Conservation (phyloP, 2,113 vertebrate genomes). For the Tyrannus savana region DNA sequence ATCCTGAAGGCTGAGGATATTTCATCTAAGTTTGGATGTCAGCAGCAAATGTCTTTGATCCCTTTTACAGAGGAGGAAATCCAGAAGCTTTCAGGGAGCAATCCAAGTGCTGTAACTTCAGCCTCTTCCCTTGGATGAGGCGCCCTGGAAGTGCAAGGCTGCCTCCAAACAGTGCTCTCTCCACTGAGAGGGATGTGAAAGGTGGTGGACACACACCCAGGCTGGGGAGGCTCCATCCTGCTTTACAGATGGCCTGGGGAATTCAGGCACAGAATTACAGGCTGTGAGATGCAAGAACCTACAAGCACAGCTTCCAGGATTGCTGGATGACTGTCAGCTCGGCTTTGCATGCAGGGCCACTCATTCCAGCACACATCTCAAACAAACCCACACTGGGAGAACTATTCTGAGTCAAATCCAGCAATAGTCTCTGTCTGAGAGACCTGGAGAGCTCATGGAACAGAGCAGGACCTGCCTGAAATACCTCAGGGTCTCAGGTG, state of each 20-base stretch:
- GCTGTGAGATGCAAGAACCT: not conserved
- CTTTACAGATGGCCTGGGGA: not conserved
- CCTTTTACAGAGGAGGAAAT: not conserved
- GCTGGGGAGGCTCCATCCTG: not conserved
- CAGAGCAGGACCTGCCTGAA: not conserved
- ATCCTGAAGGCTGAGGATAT: not conserved
- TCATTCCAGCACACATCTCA: not conserved
- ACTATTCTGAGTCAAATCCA: not conserved
- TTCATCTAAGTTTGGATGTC: not conserved
- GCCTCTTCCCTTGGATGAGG: not conserved
- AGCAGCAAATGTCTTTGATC: not conserved
- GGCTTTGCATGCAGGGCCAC: not conserved
- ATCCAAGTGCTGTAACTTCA: not conserved
- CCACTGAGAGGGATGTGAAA: not conserved
- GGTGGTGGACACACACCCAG: not conserved
- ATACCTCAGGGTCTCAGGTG: not conserved
- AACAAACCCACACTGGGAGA: not conserved
- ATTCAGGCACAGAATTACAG: not conserved
- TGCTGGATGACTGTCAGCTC: not conserved
- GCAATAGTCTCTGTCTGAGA: not conserved
- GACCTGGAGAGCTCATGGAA: not conserved
- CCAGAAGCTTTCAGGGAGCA: not conserved
- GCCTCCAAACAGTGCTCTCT: not conserved
- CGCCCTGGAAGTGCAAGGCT: not conserved
- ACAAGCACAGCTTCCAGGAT: not conserved